phyloP scores from a whole-genome alignment of 2,113 vertebrate species.

The Rhadina sibilatrix region DNA sequence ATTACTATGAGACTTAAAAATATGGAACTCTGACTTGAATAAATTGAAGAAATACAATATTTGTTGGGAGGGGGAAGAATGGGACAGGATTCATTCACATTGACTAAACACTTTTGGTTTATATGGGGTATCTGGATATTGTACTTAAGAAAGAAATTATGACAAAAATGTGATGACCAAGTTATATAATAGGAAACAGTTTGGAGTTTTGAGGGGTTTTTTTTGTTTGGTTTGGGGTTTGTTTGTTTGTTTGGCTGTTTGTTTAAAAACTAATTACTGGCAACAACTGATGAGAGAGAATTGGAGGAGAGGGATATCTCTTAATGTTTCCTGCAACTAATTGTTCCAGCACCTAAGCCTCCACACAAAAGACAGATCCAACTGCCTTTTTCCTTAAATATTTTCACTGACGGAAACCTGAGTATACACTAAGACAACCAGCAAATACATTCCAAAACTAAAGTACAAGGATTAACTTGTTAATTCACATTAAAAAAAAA shows the following conservation, averaged over 20 bases:
- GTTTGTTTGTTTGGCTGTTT: neutral
- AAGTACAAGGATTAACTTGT: neutral
- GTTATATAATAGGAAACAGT: neutral
- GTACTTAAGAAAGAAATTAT: neutral
- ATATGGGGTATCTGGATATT: neutral
- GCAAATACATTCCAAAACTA: neutral
- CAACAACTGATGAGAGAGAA: neutral
- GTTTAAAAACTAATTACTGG: neutral
- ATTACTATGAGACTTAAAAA: neutral
- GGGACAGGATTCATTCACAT: neutral
- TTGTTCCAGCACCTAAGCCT: neutral
- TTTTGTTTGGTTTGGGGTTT: neutral
- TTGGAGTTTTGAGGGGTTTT: neutral
- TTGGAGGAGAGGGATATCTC: neutral
- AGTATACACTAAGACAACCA: neutral
- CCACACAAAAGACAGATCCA: neutral
- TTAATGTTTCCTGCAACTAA: neutral
- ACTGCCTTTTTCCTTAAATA: neutral
- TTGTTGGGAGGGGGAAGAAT: rapidly evolving
- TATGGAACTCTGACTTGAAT: neutral
- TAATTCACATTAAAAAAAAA: neutral
- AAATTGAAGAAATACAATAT: neutral
- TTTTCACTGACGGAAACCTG: neutral
- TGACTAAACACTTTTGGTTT: neutral
- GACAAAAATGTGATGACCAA: neutral